phyloP scores from a whole-genome alignment of 1,140 invertebrate genomes.

The Stegodyphus dumicola region DNA sequence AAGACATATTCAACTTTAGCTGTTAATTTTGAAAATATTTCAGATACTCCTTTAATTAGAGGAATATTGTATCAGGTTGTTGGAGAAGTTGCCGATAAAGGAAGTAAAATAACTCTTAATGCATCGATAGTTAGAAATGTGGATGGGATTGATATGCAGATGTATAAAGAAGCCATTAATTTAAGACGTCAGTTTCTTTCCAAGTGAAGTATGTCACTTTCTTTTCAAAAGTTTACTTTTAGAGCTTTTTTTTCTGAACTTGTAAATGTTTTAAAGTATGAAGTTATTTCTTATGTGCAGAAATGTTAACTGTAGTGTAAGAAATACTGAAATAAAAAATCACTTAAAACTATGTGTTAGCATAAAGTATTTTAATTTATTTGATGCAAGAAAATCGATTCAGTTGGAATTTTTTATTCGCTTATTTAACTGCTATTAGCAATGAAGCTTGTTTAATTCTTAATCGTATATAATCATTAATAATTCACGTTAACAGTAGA shows the following conservation, averaged over 20 bases:
- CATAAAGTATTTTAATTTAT: neutral
- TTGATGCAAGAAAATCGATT: neutral
- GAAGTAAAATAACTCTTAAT: neutral
- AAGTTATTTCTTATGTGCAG: neutral
- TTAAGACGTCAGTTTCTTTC: conserved; percentile 9
- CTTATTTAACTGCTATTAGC: too few species aligned
- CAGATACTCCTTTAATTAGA: neutral
- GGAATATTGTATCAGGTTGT: conserved; percentile 13
- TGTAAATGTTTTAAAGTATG: neutral
- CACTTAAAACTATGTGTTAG: neutral
- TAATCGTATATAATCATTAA: too few species aligned
- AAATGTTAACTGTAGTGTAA: neutral
- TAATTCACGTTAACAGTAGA: too few species aligned
- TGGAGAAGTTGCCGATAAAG: neutral
- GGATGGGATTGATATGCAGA: conserved; percentile 40
- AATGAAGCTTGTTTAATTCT: too few species aligned
- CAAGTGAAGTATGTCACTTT: neutral
- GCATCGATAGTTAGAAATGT: conserved; percentile 23
- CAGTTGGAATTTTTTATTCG: too few species aligned
- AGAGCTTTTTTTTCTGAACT: neutral
- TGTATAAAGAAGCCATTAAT: conserved; percentile 26
- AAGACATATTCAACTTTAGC: neutral
- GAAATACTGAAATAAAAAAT: neutral
- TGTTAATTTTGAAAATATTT: conserved; percentile 15
- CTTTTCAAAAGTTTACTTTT: neutral